Conservation (phyloP, 2,797 vertebrate genomes). For the Coranthus polyacanthus region DNA sequence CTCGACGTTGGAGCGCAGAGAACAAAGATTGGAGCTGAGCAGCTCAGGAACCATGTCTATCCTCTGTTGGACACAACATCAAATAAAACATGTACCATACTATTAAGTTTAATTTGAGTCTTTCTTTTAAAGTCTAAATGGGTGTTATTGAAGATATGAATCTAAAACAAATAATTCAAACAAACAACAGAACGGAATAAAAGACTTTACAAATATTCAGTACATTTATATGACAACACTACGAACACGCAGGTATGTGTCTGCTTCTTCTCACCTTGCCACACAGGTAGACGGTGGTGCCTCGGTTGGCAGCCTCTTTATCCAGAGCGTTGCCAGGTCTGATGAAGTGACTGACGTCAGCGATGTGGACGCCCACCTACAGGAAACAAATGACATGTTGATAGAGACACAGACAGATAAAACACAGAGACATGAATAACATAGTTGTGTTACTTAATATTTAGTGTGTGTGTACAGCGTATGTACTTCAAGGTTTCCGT, state of each 20-base stretch:
- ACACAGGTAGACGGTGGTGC: conserved; percentile 97
- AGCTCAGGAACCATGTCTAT: conserved; percentile 99
- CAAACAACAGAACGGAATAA: no score
- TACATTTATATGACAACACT: no score
- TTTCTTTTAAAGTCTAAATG: neutral
- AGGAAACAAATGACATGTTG: conserved; percentile 1
- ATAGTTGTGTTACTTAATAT: neutral
- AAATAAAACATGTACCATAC: neutral
- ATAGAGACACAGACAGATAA: neutral
- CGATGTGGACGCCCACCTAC: conserved; percentile 97
- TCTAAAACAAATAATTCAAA: neutral
- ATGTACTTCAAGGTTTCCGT: conserved; percentile 93
- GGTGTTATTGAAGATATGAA: neutral
- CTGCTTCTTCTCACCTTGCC: conserved; percentile 87
- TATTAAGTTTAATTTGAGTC: neutral
- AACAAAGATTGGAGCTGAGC: conserved; percentile 97
- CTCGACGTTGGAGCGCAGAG: conserved; percentile 93
- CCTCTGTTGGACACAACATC: conserved; percentile 85
- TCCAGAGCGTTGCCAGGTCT: conserved; percentile 95
- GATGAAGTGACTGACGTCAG: conserved; percentile 98
- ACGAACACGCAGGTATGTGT: no score
- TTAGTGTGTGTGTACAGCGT: neutral
- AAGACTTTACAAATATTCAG: no score
- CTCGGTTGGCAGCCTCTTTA: conserved; percentile 93
- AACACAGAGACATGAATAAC: neutral